Percentiles rank a stretch among this genome's conserved stretches.
Conservation (phyloP, 2,888 invertebrate genomes). For the Diplazon laetatorius region DNA sequence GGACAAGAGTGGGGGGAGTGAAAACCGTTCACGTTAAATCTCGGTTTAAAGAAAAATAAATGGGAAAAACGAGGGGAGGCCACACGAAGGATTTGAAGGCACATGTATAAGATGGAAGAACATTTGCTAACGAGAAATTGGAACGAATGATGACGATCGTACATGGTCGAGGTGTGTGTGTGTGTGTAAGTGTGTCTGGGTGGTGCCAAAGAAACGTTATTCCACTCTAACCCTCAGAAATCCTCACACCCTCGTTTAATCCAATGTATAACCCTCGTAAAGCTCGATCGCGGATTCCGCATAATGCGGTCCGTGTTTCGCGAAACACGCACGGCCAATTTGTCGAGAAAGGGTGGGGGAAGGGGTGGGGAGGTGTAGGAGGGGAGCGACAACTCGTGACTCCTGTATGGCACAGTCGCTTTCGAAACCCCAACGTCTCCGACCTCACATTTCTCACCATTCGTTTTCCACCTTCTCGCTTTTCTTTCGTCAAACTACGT, state of each 20-base stretch:
- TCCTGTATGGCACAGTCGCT: conserved; percentile 62
- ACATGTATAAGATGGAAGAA: neutral
- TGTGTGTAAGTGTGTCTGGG: neutral
- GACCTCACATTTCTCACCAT: conserved; percentile 53
- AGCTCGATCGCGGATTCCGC: conserved; percentile 72
- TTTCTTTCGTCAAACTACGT: neutral
- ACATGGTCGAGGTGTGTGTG: conserved; percentile 10
- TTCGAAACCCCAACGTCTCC: conserved; percentile 28
- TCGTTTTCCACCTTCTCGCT: neutral
- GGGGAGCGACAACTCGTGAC: conserved; percentile 72
- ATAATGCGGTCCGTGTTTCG: conserved; percentile 75
- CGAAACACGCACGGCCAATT: conserved; percentile 77
- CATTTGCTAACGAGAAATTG: conserved; percentile 53
- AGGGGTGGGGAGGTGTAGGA: too few species aligned
- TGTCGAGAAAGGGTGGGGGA: too few species aligned
- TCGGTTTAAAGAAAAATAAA: conserved; percentile 39
- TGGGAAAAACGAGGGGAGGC: conserved; percentile 18
- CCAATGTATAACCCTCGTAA: conserved; percentile 73
- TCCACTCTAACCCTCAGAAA: neutral
- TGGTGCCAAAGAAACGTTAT: conserved; percentile 14
- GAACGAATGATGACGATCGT: conserved; percentile 46
- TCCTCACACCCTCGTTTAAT: conserved; percentile 6
- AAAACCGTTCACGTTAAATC: conserved; percentile 20
- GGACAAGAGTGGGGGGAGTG: neutral
- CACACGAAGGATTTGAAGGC: conserved; percentile 31